Evolutionary conservation across 1,140 invertebrate genomes (phyloP), one percentile per base, ranked within the genome.

Genomic region (Bemisia tabaci): DNA sequence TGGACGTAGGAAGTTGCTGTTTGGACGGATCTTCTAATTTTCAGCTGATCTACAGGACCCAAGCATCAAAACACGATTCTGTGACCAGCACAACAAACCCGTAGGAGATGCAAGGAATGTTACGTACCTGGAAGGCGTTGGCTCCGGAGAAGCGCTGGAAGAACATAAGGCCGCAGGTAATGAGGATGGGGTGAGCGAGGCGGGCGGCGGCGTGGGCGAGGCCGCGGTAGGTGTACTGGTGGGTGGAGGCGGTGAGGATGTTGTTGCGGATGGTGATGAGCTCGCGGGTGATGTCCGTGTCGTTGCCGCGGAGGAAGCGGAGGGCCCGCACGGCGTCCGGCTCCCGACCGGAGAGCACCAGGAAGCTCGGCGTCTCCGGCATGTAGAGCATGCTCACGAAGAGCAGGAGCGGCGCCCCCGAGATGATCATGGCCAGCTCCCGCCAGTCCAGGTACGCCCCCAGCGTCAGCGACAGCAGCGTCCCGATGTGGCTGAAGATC

Each of bases 111-210:
- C n/a, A n/a, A n/a, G n/a, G n/a, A n/a, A n/a, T n/a, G n/a, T n/a
- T n/a, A n/a, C n/a, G n/a, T n/a, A n/a, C n/a, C n/a, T n/a, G 89
- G 76, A 92, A 91, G 21, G 89, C 85, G 70, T 90, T 88, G 17
- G 88, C 87, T 12, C 89, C 90, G 64, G 87, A 89, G 72, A 92
- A 91, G 65, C 87, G 80, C 72, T 90, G 89, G 76, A 92, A 91
- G 76, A 91, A 87, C 88, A 92, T 91, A 60, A 91, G 77, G 0
- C 87, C 88, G 75, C 89, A 91, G 1, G 88, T 90, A 64, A 90
- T 90, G 62, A 89, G 77, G 12, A 89, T 85, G 5, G 89, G 89
- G 68, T 84, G 82, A 67, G 81, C 82, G 22, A 83, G 74, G 23
- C 82, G 73, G 60, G 83, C 81, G 22, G 83, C 82, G 62, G 81